phyloP scores from a whole-genome alignment of 2,888 invertebrate species.

The Drosophila macrospina region DNA sequence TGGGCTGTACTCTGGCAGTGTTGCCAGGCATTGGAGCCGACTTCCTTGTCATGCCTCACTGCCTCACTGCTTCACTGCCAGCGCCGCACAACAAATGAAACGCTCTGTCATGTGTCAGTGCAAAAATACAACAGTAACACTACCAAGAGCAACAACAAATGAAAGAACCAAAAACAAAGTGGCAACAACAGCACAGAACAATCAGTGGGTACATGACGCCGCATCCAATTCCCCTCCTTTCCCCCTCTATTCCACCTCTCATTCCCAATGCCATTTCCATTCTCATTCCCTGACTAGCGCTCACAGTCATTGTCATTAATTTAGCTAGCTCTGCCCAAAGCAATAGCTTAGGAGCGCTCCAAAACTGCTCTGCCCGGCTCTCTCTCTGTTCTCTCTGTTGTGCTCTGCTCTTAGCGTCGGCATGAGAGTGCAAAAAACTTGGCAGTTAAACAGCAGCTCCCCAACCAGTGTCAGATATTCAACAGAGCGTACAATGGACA shows the following conservation, averaged over 20 bases:
- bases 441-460: slow-evolving; percentile 68
- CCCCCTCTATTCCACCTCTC: slow-evolving; percentile 10
- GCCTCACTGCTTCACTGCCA: not conserved
- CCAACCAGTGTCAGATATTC: slow-evolving; percentile 44
- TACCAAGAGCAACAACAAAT: slow-evolving; percentile 33
- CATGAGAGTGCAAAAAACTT: slow-evolving; percentile 76
- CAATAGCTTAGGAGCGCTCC: slow-evolving; percentile 70
- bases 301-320: slow-evolving; percentile 79
- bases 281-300: slow-evolving; percentile 40
- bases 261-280: slow-evolving; percentile 28
- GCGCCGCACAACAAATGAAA: slow-evolving; percentile 73
- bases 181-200: slow-evolving; percentile 61
- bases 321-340: slow-evolving; percentile 68
- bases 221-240: slow-evolving; percentile 6
- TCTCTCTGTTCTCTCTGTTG: slow-evolving; percentile 12
- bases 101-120: slow-evolving; percentile 81
- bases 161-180: slow-evolving; percentile 46
- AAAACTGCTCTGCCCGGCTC: slow-evolving; percentile 29
- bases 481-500: slow-evolving; percentile 52
- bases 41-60: slow-evolving; percentile 69
- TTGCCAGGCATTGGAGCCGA: slow-evolving; percentile 48
- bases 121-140: slow-evolving; percentile 47
- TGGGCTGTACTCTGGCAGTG: slow-evolving; percentile 38
- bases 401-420: slow-evolving; percentile 45
- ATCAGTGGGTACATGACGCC: slow-evolving; percentile 72